phyloP scores from a whole-genome alignment of 2,888 invertebrate species.

The Octonoba sinensis region DNA sequence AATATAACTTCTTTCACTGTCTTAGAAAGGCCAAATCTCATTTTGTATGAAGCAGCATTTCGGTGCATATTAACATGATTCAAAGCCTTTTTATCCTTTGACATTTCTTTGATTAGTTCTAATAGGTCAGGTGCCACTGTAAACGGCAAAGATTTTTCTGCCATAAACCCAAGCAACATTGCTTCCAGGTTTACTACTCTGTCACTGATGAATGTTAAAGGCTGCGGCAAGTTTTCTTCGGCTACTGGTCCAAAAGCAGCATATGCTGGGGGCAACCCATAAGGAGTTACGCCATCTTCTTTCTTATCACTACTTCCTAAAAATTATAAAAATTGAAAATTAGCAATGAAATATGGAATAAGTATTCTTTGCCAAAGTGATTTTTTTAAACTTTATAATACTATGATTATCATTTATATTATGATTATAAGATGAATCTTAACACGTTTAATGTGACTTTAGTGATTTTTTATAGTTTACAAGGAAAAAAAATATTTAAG shows the following conservation, averaged over 20 bases:
- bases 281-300: background rate
- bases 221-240: background rate
- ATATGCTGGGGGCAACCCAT: slow-evolving; percentile 2
- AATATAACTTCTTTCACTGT: background rate
- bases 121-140: slow-evolving; percentile 1
- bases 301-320: background rate
- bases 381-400: too few species aligned
- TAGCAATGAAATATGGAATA: too few species aligned
- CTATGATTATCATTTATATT: too few species aligned
- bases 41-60: slow-evolving; percentile 1
- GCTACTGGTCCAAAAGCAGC: background rate
- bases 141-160: too few species aligned
- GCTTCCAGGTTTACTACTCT: background rate
- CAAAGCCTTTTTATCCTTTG: background rate
- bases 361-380: too few species aligned
- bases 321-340: background rate
- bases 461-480: too few species aligned
- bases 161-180: slow-evolving; percentile 5
- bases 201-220: background rate
- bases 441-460: too few species aligned
- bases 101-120: slow-evolving; percentile 8
- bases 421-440: too few species aligned
- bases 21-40: slow-evolving; percentile 4
- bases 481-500: too few species aligned
- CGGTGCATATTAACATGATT: background rate